phyloP scores from a whole-genome alignment of 2,113 vertebrate genomes.

The Mola mola region DNA sequence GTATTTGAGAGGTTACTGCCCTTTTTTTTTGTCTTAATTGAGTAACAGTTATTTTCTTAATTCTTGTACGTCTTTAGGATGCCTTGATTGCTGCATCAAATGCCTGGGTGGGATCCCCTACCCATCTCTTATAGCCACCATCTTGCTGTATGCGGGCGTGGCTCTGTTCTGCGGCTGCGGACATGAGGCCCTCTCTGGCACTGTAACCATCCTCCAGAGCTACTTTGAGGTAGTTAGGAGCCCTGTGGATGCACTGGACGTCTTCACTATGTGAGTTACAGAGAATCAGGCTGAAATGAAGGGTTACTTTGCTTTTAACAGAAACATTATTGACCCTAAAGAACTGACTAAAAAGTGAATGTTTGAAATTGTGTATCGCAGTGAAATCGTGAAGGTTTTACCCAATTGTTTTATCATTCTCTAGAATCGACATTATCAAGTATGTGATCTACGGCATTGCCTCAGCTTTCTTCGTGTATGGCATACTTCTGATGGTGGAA shows the following conservation, averaged over 20 bases:
- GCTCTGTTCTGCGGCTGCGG: conserved; percentile 98
- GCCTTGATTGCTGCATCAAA: conserved; percentile 98
- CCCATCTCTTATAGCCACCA: conserved; percentile 95
- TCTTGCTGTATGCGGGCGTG: conserved; percentile 95
- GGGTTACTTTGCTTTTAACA: background rate
- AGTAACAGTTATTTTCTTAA: too few relatives aligned
- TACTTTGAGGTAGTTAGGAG: conserved; percentile 96
- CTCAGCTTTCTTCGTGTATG: conserved; percentile 98
- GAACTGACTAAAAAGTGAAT: too few relatives aligned
- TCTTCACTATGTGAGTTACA: conserved; percentile 94
- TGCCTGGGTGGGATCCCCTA: conserved; percentile 98
- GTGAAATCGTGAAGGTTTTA: background rate
- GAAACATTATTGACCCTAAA: background rate
- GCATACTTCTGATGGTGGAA: conserved; percentile 99
- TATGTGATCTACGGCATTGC: conserved; percentile 98
- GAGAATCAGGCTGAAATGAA: background rate
- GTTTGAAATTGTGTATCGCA: background rate
- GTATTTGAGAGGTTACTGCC: too few relatives aligned
- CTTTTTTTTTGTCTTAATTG: too few relatives aligned
- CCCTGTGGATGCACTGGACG: conserved; percentile 91
- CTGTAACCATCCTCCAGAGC: conserved; percentile 96
- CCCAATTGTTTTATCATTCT: conserved; percentile 31
- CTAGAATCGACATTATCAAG: conserved; percentile 98
- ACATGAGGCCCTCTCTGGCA: conserved; percentile 96
- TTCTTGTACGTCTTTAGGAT: conserved; percentile 83